Evolutionary conservation across 2,113 vertebrate species (phyloP).

Genomic region (Cathartes aura): DNA sequence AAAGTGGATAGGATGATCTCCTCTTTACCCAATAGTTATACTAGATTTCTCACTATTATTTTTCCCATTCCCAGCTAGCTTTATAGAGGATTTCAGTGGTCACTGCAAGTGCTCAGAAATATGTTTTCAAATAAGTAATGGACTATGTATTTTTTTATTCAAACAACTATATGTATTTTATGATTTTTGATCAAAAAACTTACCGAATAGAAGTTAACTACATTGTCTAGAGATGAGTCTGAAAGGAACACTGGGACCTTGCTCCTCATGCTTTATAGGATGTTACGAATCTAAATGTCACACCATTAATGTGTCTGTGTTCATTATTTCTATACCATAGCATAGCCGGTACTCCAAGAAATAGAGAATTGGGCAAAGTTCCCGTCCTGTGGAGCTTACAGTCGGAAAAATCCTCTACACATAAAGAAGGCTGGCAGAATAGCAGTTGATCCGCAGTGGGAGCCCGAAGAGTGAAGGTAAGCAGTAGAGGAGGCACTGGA

Average conservation of each 20-base stretch:
- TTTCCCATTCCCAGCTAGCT: background rate
- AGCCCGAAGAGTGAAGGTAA: slow-evolving; percentile 30
- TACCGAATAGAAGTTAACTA: background rate
- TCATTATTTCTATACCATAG: slow-evolving; percentile 11
- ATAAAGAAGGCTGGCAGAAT: background rate
- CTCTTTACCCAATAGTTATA: background rate
- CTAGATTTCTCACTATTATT: background rate
- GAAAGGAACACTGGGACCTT: background rate
- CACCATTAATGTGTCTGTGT: background rate
- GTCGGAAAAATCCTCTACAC: background rate
- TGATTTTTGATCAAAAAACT: background rate
- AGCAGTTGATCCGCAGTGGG: background rate
- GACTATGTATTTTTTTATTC: background rate
- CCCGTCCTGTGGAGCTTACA: background rate
- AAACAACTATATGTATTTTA: background rate
- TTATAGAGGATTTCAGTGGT: background rate
- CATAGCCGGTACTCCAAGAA: background rate
- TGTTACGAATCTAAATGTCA: background rate
- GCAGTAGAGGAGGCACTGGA: slow-evolving; percentile 13
- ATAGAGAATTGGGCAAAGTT: background rate
- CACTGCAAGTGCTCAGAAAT: background rate
- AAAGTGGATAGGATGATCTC: background rate
- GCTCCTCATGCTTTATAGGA: background rate
- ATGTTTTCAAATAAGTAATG: background rate
- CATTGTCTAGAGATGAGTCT: background rate